Evolutionary conservation across 2,888 invertebrate genomes (phyloP), one percentile per base, ranked within the genome.

Genomic region (Trilocha varians): DNA sequence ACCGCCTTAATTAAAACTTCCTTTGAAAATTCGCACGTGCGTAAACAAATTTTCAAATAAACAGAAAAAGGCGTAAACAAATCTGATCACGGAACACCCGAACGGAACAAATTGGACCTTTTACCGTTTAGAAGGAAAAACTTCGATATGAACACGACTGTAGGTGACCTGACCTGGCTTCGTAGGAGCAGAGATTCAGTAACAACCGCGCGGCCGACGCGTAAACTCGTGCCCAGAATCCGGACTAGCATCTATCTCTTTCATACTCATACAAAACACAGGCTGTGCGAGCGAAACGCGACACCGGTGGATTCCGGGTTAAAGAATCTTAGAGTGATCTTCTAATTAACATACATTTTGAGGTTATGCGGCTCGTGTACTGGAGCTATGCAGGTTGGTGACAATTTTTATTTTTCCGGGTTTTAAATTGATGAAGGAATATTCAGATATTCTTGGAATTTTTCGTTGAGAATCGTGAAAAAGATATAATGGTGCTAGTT

Each of bases 131-230:
- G 11, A 17, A 16, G 9, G 32, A 34, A 34, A 35, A 11, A 11
- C 5, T 8, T 17, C 38, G 9, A 5, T 56, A 49, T 73, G 70
- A 46, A 67, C 73, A 59, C 61, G 48, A 52, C 62, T 62, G 54
- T 65, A 53, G 50, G 58, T 77, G 80, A 78, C 79, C 84, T 83
- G 84, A 84, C 85, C 85, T 76, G 78, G 68, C 70, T 64, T 65
- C 67, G 70, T 73, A 70, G 25, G 25, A 59, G 75, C 83, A 78
- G 77, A 83, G 85, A 84, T 84, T 85, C 80, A 85, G 84, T 85
- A 74, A 75, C 77, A 68, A 70, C 70, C 76, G 80, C 76, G 77
- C 70, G 73, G 70, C 72, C 72, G 59, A 57, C 67, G 74, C 63
- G 57, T 67, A 70, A 77, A 78, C 76, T 55, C 65, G 78, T 71